Percentiles rank a stretch among this genome's conserved stretches.
Evolutionary conservation across 2,888 invertebrate genomes (phyloP).

Genomic region (Lysandra bellargus): DNA sequence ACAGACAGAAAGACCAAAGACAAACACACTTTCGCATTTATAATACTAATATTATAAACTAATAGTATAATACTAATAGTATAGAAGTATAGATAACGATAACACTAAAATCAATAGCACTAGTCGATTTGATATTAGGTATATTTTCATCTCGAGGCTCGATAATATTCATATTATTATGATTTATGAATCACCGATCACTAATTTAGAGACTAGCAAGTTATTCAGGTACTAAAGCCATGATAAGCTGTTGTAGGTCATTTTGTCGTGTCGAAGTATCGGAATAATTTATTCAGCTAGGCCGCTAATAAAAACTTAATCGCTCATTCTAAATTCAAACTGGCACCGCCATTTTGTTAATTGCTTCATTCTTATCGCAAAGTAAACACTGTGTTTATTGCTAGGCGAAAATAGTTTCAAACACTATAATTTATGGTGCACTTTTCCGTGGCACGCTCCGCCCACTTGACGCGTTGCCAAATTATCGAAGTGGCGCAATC

Average conservation of each 20-base stretch:
- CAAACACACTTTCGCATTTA: too few relatives aligned
- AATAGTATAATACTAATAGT: too few relatives aligned
- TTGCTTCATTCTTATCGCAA: constrained; percentile 22
- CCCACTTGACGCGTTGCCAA: constrained; percentile 72
- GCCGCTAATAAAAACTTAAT: constrained; percentile 15
- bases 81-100: too few relatives aligned
- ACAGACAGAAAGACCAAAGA: too few relatives aligned
- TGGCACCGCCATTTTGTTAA: constrained; percentile 23
- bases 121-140: too few relatives aligned
- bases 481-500: constrained; percentile 52
- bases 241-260: not conserved
- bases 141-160: too few relatives aligned
- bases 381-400: constrained; percentile 3
- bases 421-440: not conserved
- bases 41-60: too few relatives aligned
- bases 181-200: too few relatives aligned
- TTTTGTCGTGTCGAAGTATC: not conserved
- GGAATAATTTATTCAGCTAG: not conserved
- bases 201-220: too few relatives aligned
- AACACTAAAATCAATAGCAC: too few relatives aligned
- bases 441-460: constrained; percentile 50
- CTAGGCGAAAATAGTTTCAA: constrained; percentile 27
- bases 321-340: constrained; percentile 25
- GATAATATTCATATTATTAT: too few relatives aligned
- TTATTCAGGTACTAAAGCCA: not conserved